Evolutionary conservation across 2,888 invertebrate genomes (phyloP).

Genomic region (Synanthedon andrenaeformis): DNA sequence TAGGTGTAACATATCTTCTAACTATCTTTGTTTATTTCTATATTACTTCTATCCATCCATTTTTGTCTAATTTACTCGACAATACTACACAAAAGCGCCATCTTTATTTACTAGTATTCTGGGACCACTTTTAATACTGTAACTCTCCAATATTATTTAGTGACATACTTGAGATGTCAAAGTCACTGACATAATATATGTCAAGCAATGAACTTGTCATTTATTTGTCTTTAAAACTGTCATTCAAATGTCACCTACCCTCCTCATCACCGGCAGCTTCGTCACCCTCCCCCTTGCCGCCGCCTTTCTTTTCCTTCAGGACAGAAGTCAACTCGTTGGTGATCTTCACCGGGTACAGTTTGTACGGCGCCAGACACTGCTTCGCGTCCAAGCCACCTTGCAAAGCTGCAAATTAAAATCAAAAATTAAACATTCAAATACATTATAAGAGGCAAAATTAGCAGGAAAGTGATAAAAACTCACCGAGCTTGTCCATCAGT

Average conservation of each 20-base stretch:
- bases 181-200: no score
- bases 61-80: no score
- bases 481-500: constrained; percentile 55
- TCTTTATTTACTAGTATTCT: no score
- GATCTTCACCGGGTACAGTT: constrained; percentile 48
- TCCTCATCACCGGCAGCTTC: constrained; percentile 26
- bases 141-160: no score
- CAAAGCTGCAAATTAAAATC: constrained; percentile 17
- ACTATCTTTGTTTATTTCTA: no score
- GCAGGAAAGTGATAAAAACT: constrained; percentile 11
- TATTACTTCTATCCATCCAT: no score
- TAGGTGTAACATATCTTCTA: no score
- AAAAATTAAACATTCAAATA: not conserved
- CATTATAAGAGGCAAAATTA: not conserved
- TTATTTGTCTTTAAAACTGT: no score
- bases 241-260: constrained; percentile 12
- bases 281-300: constrained; percentile 17
- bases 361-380: constrained; percentile 51
- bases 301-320: constrained; percentile 26
- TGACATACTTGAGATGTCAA: no score
- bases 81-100: no score
- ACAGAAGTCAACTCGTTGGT: constrained; percentile 47
- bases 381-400: constrained; percentile 46
- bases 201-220: no score
- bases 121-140: no score